Evolutionary conservation across 2,888 invertebrate genomes (phyloP).

Genomic region (Tipula confusa): DNA sequence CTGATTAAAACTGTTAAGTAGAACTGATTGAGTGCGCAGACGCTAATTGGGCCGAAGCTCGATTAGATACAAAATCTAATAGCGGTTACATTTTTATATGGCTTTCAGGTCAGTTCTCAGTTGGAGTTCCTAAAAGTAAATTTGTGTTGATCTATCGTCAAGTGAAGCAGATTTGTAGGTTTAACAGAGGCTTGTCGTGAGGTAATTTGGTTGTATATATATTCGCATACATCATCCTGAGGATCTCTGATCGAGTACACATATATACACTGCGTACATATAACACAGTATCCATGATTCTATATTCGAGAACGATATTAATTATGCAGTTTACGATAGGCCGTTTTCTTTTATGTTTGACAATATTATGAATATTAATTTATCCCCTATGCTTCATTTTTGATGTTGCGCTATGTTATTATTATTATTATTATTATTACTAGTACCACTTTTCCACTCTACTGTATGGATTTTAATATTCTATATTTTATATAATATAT

Average conservation of each 20-base stretch:
- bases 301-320: constrained; percentile 12
- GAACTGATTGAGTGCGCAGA: too few relatives aligned
- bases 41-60: too few relatives aligned
- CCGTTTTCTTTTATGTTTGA: constrained; percentile 32
- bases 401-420: not conserved
- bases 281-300: not conserved
- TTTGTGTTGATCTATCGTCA: too few relatives aligned
- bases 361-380: constrained; percentile 33
- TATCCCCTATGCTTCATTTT: constrained; percentile 32
- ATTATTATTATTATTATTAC: constrained; percentile 26
- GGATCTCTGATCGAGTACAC: not conserved
- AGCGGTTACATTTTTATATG: too few relatives aligned
- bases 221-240: not conserved
- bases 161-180: too few relatives aligned
- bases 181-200: too few relatives aligned
- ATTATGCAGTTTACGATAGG: constrained; percentile 32
- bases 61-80: too few relatives aligned
- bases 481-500: constrained; percentile 7
- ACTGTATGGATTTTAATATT: not conserved
- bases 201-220: too few relatives aligned
- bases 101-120: too few relatives aligned
- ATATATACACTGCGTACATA: not conserved
- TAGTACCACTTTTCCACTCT: constrained; percentile 7
- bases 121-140: too few relatives aligned
- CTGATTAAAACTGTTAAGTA: too few relatives aligned